Evolutionary conservation across 2,888 invertebrate species (phyloP).

Genomic region (Lacanobia wlatinum): DNA sequence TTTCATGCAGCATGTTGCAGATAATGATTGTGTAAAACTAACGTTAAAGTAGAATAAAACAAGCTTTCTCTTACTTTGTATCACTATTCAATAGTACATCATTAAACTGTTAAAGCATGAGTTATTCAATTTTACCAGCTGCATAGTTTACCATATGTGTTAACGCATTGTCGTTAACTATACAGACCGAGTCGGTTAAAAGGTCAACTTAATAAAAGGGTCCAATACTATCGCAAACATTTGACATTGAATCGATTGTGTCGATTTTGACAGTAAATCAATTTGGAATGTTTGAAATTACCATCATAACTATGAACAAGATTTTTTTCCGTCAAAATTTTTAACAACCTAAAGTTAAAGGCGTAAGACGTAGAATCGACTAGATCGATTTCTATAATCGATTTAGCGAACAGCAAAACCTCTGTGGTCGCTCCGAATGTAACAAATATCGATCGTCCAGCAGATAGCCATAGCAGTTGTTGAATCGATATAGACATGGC

Average conservation of each 20-base stretch:
- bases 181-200: slow-evolving; percentile 71
- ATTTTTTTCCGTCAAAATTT: slow-evolving; percentile 1
- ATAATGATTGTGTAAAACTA: not conserved
- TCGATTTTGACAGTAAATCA: slow-evolving; percentile 88
- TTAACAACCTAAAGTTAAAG: slow-evolving; percentile 36
- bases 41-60: slow-evolving; percentile 6
- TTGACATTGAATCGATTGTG: slow-evolving; percentile 85
- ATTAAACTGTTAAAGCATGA: slow-evolving; percentile 61
- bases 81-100: slow-evolving; percentile 57
- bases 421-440: slow-evolving; percentile 81
- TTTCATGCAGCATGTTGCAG: too few relatives aligned
- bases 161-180: slow-evolving; percentile 74
- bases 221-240: slow-evolving; percentile 83
- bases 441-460: slow-evolving; percentile 88
- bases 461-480: slow-evolving; percentile 87
- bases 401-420: slow-evolving; percentile 71
- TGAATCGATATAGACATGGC: slow-evolving; percentile 88
- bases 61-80: slow-evolving; percentile 46
- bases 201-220: slow-evolving; percentile 82
- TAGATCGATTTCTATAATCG: slow-evolving; percentile 54
- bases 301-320: slow-evolving; percentile 22
- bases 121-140: slow-evolving; percentile 69
- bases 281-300: slow-evolving; percentile 79
- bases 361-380: slow-evolving; percentile 68
- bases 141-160: slow-evolving; percentile 75